These are phyloP conservation scores for Karalla daura DNA, from an alignment of 2,797 vertebrate genomes.

Conservation along the genomic window DNA sequence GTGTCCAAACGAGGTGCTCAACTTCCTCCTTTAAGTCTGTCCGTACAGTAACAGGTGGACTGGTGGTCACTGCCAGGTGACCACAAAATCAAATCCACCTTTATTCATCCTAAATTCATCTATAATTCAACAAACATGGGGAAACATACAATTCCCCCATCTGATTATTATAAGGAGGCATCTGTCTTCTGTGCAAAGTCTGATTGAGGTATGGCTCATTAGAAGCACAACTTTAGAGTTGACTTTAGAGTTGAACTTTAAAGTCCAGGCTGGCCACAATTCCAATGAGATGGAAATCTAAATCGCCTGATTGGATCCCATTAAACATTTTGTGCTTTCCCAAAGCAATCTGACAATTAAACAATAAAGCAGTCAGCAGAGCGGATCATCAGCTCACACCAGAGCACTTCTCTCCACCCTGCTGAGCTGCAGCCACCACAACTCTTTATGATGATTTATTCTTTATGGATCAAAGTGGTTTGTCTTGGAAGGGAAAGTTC, in stretches of 20 bases:
- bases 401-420: not conserved
- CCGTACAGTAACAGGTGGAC: not conserved
- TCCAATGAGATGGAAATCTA: not conserved
- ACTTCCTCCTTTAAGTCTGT: too few relatives aligned
- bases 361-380: not conserved
- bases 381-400: not conserved
- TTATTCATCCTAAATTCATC: too few relatives aligned
- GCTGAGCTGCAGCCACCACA: not conserved
- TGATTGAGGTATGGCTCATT: not conserved
- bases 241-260: not conserved
- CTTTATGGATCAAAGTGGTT: not conserved
- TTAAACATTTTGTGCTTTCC: constrained; percentile 17
- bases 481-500: not conserved
- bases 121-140: too few relatives aligned
- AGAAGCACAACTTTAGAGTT: not conserved
- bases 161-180: too few relatives aligned
- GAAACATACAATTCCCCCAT: too few relatives aligned
- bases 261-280: not conserved
- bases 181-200: too few relatives aligned
- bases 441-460: too few relatives aligned
- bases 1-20: too few relatives aligned
- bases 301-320: not conserved
- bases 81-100: not conserved
- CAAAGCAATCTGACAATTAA: constrained; percentile 17
- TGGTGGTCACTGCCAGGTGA: not conserved